A percentile compares a stretch with the other conserved stretches of the same genome.
These are phyloP conservation scores for Parapristionchus giblindavisi DNA, from an alignment of 2,888 invertebrate genomes.

Conservation along the genomic window DNA sequence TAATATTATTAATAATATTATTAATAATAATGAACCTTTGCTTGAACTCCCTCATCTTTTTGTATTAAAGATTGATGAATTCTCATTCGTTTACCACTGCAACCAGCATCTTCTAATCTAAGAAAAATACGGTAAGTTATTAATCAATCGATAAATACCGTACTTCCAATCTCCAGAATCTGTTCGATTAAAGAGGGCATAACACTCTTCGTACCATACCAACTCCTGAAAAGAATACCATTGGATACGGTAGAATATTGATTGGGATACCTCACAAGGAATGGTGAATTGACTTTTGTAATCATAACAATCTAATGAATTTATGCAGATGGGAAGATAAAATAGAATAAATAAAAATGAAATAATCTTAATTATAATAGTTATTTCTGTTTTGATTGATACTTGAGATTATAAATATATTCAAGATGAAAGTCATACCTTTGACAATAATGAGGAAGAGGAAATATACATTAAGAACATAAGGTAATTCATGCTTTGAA, in stretches of 20 bases:
- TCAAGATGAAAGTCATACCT: not conserved
- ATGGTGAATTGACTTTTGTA: not conserved
- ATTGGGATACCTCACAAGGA: conserved; percentile 6
- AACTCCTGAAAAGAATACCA: not conserved
- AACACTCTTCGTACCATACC: conserved; percentile 24
- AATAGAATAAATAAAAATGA: not conserved
- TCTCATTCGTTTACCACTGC: conserved; percentile 16
- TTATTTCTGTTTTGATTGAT: conserved; percentile 1
- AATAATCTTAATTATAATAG: no score
- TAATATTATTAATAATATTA: not conserved
- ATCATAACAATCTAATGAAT: conserved; percentile 10
- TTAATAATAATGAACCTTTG: not conserved
- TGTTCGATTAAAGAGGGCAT: conserved; percentile 5
- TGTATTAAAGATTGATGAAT: not conserved
- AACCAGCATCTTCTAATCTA: conserved; percentile 21
- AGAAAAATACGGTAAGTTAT: not conserved
- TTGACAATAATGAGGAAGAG: not conserved
- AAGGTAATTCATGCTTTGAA: not conserved
- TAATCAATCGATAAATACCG: not conserved
- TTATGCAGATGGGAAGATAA: not conserved
- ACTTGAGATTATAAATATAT: not conserved
- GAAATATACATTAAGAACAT: not conserved
- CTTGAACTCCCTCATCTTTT: not conserved
- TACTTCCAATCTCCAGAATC: conserved; percentile 6
- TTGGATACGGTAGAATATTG: not conserved